Evolutionary conservation across 1,140 invertebrate genomes (phyloP).

Genomic region (Drosophila saltans): DNA sequence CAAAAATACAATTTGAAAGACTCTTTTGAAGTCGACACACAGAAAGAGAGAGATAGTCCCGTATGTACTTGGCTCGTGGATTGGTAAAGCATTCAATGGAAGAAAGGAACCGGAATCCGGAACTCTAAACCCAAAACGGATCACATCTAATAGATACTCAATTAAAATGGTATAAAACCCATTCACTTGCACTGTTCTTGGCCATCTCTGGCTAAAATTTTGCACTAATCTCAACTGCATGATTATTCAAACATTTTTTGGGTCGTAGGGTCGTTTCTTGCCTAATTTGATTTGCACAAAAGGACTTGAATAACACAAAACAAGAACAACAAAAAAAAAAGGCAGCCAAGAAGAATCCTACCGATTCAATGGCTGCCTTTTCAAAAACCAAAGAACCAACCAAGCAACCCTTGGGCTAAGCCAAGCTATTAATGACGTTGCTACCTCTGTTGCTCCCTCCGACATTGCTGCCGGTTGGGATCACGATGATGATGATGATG

Average conservation of each 20-base stretch:
- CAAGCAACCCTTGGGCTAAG: neutral
- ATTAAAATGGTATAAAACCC: neutral
- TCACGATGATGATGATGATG: neutral
- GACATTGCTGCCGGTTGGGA: constrained; percentile 4
- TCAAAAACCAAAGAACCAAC: constrained; percentile 22
- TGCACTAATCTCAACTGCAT: neutral
- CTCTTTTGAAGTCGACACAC: constrained; percentile 64
- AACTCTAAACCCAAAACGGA: neutral
- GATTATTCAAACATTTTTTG: neutral
- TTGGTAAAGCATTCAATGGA: neutral
- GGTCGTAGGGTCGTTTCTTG: neutral
- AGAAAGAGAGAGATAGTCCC: no score
- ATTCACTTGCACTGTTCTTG: neutral
- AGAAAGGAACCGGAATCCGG: neutral
- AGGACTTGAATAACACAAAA: neutral
- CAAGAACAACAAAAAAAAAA: no score
- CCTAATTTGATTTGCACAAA: constrained; percentile 17
- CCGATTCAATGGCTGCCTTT: constrained; percentile 1
- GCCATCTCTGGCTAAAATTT: neutral
- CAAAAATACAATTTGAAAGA: constrained; percentile 72
- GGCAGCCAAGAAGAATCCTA: no score
- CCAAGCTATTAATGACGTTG: constrained; percentile 47
- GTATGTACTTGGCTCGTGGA: constrained; percentile 35
- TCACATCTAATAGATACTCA: constrained; percentile 4
- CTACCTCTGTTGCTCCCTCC: constrained; percentile 25